Conservation (phyloP, 2,888 invertebrate species). For the Phaonia tiefii region DNA sequence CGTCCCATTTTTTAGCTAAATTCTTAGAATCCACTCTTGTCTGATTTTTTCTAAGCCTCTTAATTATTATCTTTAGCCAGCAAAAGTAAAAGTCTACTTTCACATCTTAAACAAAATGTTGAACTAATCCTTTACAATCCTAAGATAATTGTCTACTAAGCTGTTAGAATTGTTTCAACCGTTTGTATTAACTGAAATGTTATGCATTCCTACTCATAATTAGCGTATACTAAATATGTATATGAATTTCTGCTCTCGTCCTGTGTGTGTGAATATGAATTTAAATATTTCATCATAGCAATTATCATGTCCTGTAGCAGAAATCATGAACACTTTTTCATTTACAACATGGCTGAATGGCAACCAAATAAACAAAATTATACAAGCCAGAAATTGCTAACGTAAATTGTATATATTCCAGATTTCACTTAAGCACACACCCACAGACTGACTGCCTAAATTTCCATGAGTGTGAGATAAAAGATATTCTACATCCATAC, state of each 20-base stretch:
- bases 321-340: slow-evolving; percentile 9
- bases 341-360: not conserved
- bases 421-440: not conserved
- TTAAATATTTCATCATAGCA: slow-evolving; percentile 14
- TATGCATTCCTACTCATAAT: slow-evolving; percentile 16
- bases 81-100: no score
- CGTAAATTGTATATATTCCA: slow-evolving; percentile 2
- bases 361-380: not conserved
- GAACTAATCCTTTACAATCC: not conserved
- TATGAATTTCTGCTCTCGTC: not conserved
- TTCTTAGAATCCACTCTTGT: no score
- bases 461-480: not conserved
- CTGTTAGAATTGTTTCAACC: not conserved
- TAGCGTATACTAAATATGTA: not conserved
- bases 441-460: no score
- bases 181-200: slow-evolving; percentile 16
- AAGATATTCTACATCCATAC: not conserved
- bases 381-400: not conserved
- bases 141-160: not conserved
- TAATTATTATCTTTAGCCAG: no score
- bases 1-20: no score
- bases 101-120: no score
- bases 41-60: no score
- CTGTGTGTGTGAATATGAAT: not conserved
- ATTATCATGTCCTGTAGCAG: slow-evolving; percentile 27